phyloP scores from a whole-genome alignment of 2,888 invertebrate genomes.

The Sinopyrophorus schimmeli region DNA sequence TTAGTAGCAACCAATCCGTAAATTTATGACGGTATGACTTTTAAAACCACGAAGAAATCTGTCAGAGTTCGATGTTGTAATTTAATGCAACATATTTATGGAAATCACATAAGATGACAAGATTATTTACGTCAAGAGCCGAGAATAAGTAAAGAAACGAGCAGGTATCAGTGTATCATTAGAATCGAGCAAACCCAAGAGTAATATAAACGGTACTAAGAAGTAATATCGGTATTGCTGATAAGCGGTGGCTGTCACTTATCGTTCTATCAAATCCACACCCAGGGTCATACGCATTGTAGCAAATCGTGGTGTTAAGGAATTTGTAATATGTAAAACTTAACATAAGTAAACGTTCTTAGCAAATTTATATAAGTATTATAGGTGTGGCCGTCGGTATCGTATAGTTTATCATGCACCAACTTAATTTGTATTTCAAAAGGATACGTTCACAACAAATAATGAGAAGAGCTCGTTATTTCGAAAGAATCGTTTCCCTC shows the following conservation, averaged over 20 bases:
- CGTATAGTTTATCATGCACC: constrained; percentile 14
- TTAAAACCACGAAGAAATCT: too few species aligned
- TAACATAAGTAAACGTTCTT: constrained; percentile 15
- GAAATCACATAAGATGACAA: too few species aligned
- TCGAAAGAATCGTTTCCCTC: constrained; percentile 5
- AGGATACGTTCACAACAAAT: constrained; percentile 13
- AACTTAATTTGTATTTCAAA: constrained; percentile 15
- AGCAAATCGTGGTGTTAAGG: constrained; percentile 22
- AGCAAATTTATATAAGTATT: constrained; percentile 16
- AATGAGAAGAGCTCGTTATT: constrained; percentile 8
- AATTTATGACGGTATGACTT: too few species aligned
- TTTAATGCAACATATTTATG: too few species aligned
- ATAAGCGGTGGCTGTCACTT: constrained; percentile 13
- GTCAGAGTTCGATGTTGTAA: too few species aligned
- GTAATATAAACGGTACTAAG: too few species aligned
- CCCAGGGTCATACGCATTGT: constrained; percentile 20
- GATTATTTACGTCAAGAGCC: too few species aligned
- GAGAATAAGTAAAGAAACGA: too few species aligned
- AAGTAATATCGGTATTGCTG: constrained; percentile 8
- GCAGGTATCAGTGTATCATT: too few species aligned
- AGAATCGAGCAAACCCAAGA: too few species aligned
- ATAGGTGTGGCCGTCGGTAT: constrained; percentile 12
- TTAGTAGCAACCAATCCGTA: too few species aligned
- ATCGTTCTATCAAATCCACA: constrained; percentile 16
- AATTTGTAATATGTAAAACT: constrained; percentile 20